Base-by-base conservation (phyloP, 2,113 vertebrate species). In the Ellobius talpinus region DNA sequence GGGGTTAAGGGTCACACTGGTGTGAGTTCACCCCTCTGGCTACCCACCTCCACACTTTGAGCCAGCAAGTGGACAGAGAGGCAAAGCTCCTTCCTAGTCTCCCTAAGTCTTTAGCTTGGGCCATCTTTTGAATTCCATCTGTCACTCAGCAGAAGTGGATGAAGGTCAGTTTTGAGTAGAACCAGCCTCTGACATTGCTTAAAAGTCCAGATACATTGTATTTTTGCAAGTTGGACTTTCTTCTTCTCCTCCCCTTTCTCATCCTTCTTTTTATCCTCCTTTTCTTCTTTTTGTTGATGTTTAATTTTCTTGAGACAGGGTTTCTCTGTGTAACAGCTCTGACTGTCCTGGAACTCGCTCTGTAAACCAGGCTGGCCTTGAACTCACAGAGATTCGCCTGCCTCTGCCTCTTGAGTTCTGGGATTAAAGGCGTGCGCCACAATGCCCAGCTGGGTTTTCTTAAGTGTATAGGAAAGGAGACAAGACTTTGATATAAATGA, bases 401-500 rank as follows among this genome's bases (percentile, higher is more conserved):
- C 14, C 68, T 70, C 33, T 36, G 14, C 33, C 68, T 70, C 5
- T 16, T 16, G 13, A 70, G 68, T 17, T 36, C 68, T 70, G 66
- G 31, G 14, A 7, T 36, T 70, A 70, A 70, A 70, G 66, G 33
- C 1, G 31, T 33, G 29, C 12, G 5, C 31, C 12, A 68, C 29
- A 31, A 33, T 14, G 31, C 1, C 65, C 31, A 4, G 33, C 66
- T 70, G 66, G 58, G 26, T 78, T 95, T 73, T 94, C 72, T 66
- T 55, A 55, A 55, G 65, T 26, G 13, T 36, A 2, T 76, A 31
- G n/a, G 74, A 81, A 47, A 52, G 88, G 76, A 77, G 63, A n/a
- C 21, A 89, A 90, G 52, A 42, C 58, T 93, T 87, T 85, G 23
- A 42, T 52, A n/a, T 50, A 85, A 93, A 81, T 61, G 45, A 87